Evolutionary conservation across 2,888 invertebrate species (phyloP), one percentile per base, ranked within the genome.

Genomic region (Corythucha ciliata): DNA sequence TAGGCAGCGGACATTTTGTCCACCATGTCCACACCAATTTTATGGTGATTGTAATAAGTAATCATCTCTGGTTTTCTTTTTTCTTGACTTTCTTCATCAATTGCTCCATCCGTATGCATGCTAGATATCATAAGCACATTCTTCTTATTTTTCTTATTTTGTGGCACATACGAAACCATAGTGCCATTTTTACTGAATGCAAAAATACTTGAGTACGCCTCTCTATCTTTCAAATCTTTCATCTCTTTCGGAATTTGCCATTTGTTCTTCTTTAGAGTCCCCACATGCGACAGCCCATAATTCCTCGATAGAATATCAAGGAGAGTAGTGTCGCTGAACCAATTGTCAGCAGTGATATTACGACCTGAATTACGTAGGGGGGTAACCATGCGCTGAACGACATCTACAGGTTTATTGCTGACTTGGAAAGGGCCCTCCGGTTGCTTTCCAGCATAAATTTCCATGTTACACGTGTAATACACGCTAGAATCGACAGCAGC

Each of bases 331-430:
- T 40, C 27, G n/a, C 46, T 45, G 54, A 58, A 63, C 61, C 58
- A 63, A 48, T 62, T 64, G 50, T 63, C 61, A 1, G 55, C 56
- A 4, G 63, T 63, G 14, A 63, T 45, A 52, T 62, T 63, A 37
- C 60, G 48, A 3, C 50, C 55, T 16, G 57, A 49, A 4, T 46
- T 49, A 26, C 42, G 20, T 4, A 59, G 40, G 7, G 55, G 57
- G 22, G 46, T 10, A 46, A 56, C 47, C 36, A 59, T 41, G 39
- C 57, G 36, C 52, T 55, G 46, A 10, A 54, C 58, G 18, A 57
- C 56, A 52, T 46, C 52, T 22, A 33, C 18, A 16, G 49, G 32
- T 41, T 41, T 40, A 45, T 58, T 58, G 33, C 52, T 52, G 18
- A 49, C 40, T 29, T 42, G 24, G 36, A 39, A 59, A 16, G 57